Conservation (phyloP, 2,888 invertebrate species). For the Aromia moschata region DNA sequence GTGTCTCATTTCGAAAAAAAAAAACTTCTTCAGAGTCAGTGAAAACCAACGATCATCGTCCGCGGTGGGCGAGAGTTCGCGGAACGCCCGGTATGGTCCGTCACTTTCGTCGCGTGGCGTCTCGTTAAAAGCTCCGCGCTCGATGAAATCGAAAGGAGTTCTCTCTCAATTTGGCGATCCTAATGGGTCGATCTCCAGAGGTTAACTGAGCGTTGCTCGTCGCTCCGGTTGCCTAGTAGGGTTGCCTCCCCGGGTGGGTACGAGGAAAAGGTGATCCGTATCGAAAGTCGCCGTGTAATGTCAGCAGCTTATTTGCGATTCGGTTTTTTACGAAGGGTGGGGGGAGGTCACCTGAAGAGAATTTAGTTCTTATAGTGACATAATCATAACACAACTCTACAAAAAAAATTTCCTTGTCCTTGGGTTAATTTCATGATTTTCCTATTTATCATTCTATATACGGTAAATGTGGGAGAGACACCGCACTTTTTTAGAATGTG, state of each 20-base stretch:
- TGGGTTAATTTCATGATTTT: too few relatives aligned
- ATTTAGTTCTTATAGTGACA: too few relatives aligned
- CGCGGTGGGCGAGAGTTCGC: neutral
- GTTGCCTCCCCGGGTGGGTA: conserved; percentile 37
- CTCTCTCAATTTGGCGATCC: conserved; percentile 48
- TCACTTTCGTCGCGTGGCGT: conserved; percentile 9
- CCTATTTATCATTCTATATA: too few relatives aligned
- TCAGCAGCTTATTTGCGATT: conserved; percentile 2
- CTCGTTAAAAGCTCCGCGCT: conserved; percentile 21
- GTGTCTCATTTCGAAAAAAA: conserved; percentile 22
- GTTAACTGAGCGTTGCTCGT: conserved; percentile 48
- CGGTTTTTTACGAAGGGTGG: neutral
- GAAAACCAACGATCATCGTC: conserved; percentile 9
- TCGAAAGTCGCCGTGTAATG: conserved; percentile 22
- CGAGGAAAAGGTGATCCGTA: conserved; percentile 37
- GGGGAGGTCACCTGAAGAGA: too few relatives aligned
- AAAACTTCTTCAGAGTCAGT: neutral
- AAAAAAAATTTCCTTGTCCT: too few relatives aligned
- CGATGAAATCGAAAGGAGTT: conserved; percentile 49
- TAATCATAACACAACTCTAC: too few relatives aligned
- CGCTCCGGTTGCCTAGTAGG: conserved; percentile 35
- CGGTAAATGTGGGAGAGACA: too few relatives aligned
- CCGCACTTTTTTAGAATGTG: too few relatives aligned
- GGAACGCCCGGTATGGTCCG: conserved; percentile 17
- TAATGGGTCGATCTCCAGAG: conserved; percentile 51